Percentiles rank a stretch among this genome's conserved stretches.
These are phyloP conservation scores for Oryzias dopingdopingensis DNA, from an alignment of 2,797 vertebrate species.

Conservation along the genomic window DNA sequence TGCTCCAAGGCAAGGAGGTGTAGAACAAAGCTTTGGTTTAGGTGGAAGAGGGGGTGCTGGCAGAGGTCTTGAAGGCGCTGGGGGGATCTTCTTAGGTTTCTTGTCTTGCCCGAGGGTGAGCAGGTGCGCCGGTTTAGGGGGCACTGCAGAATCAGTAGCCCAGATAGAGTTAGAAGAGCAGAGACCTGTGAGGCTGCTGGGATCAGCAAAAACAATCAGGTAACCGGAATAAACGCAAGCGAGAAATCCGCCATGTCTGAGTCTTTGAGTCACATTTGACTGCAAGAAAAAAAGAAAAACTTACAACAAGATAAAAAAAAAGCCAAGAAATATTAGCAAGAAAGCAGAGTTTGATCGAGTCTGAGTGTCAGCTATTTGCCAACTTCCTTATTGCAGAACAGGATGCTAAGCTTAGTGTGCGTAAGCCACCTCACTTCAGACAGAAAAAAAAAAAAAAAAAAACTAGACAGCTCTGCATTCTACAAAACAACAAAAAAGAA, in stretches of 20 bases:
- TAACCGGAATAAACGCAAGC: conserved; percentile 40
- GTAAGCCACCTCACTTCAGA: conserved; percentile 35
- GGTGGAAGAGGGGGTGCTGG: conserved; percentile 76
- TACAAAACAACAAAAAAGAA: conserved; percentile 5
- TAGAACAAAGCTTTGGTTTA: conserved; percentile 72
- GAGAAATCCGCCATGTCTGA: conserved; percentile 66
- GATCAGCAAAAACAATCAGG: conserved; percentile 27
- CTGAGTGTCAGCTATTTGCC: conserved; percentile 34
- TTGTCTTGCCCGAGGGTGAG: conserved; percentile 82
- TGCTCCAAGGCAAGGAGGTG: conserved; percentile 41
- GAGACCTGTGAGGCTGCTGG: conserved; percentile 32
- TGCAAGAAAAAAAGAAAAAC: conserved; percentile 5
- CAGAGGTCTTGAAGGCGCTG: conserved; percentile 80
- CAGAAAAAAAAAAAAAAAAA: conserved; percentile 21
- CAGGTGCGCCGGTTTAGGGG: conserved; percentile 86
- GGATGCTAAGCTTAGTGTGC: conserved; percentile 76
- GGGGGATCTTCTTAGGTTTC: conserved; percentile 77
- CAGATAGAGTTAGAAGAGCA: conserved; percentile 22
- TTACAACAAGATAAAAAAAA: conserved; percentile 1
- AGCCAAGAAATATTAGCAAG: conserved; percentile 1
- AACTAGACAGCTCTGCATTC: conserved; percentile 16
- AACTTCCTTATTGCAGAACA: conserved; percentile 88
- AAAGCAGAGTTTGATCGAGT: conserved; percentile 21
- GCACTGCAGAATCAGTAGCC: conserved; percentile 71
- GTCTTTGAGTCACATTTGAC: conserved; percentile 2